Evolutionary conservation across 2,888 invertebrate species (phyloP), one percentile per base, ranked within the genome.

Genomic region (Melieria crassipennis): DNA sequence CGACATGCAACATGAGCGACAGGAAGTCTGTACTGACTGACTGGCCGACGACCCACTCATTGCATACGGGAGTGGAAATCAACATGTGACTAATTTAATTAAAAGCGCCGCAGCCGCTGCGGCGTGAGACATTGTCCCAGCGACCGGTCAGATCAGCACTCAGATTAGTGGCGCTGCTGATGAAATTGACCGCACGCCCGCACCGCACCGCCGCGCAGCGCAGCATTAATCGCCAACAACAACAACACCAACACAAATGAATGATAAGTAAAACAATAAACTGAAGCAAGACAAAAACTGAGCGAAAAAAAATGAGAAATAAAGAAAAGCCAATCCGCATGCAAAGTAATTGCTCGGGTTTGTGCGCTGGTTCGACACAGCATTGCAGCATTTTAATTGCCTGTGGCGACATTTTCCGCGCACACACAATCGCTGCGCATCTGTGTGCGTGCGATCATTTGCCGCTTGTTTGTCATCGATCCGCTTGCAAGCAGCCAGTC

Each of bases 331-430:
- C 30, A 30, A 30, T 30, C 56, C 63, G 62, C 82, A 82, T 82
- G 81, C 81, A 82, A 82, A 82, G 79, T 79, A 82, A 73, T 73
- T 73, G 73, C 10, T 30, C 46, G 46, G 30, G 13, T 1, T 58
- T 58, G 47, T 13, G 43, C 65, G 42, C 7, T 63, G 50, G 64
- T 63, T 47, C 69, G 30, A 47, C 57, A 56, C 16, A 45, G 30
- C 13, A 64, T 42, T 45, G 58, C 47, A 11, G 46, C 58, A 42
- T 55, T 10, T 71, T 73, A 71, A 73, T 73, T 73, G 62, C 46
- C 68, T 67, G 71, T 69, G 69, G 67, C 75, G 69, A 69, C 67
- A 56, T 62, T 56, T 67, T 48, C 30, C 30, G 30, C 30, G 16
- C 43, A 67, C 48, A 65, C 52, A 47, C 46, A 62, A 30, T 62